Evolutionary conservation across 2,888 invertebrate genomes (phyloP), one percentile per base, ranked within the genome.

Genomic region (Patella ulyssiponensis): DNA sequence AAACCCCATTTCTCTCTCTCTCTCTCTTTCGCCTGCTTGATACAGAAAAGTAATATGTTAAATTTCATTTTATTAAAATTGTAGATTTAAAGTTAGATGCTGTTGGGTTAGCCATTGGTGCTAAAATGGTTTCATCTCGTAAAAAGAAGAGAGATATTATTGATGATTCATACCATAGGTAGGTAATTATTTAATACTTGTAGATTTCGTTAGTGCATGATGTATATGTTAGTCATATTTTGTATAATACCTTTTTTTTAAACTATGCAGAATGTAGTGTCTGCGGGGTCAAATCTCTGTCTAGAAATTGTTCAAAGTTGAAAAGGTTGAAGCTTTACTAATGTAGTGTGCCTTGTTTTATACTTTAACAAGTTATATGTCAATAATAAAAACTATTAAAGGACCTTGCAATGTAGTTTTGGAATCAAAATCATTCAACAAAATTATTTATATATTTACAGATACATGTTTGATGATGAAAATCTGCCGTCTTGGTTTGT

Each of bases 401-500:
- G 44, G 9, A 44, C 44, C 0, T 44, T 5, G 7, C 44, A 44
- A 44, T 44, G 44, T 44, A 44, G 44, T 44, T 44, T 44, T 44
- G 44, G 9, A 44, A 44, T 44, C 44, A 44, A 44, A 9, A 44
- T 58, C 4, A 12, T 64, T 64, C 27, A 27, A 3, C 27, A 27
- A 27, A 27, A 27, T 27, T 27, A 27, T 27, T 12, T 64, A 11
- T 64, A 64, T 20, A 74, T 64, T 78, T 80, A 52, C 81, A 92
- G 92, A 74, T 98, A 96, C 90, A 94, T 96, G 3, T 97, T 96
- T 90, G 97, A 97, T 89, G 99, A 99, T 91, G 95, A 95, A 1
- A 94, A 96, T 90, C 93, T 99, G 73, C 99, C 99, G 0, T 96
- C 96, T 86, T 99, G 99, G 99, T 99, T 99, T 92, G 94, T 94